Evolutionary conservation across 1,140 invertebrate genomes (phyloP), one percentile per base, ranked within the genome.

Genomic region (Brachionus koreanus): DNA sequence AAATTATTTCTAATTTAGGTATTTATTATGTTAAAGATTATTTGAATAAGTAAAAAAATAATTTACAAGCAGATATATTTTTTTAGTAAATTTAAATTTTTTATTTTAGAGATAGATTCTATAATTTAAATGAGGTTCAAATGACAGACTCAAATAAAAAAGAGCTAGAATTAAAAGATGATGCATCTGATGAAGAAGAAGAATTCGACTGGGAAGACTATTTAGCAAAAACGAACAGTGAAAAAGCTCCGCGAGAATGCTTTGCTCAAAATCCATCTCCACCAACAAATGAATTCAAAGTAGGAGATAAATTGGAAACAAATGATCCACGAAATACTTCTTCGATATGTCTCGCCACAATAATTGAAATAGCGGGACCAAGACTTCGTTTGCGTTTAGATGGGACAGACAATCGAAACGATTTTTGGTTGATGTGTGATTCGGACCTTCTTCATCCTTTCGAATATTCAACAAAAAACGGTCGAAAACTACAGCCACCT

Each of bases 361-460:
- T 98, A 16, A 94, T 98, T 42, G 94, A 93, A 33, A 92, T 94
- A 23, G 90, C 95, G 61, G 97, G 96, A 0, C 94, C 95, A 6
- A 87, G 96, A 83, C 88, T 98, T 43, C 90, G 95, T 83, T 88
- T 98, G 42, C 91, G 97, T 83, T 89, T 98, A 3, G 96, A 98
- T 90, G 97, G 97, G 25, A 96, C 94, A 86, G 96, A 98, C 85
- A 95, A 97, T 86, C 96, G 96, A 87, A 98, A 98, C 90, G 96
- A 98, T 89, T 98, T 98, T 87, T 98, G 96, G 95, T 90, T 95
- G 79, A 89, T 98, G 29, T 95, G 98, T 0, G 96, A 98, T 89
- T 95, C 95, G 16, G 93, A 92, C 83, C 95, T 97, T 85, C 95
- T 98, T 67, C 94, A 97, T 90, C 93, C 94, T 5, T 95, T 98